Conservation (phyloP, 2,888 invertebrate species). For the Phragmatobia fuliginosa region DNA sequence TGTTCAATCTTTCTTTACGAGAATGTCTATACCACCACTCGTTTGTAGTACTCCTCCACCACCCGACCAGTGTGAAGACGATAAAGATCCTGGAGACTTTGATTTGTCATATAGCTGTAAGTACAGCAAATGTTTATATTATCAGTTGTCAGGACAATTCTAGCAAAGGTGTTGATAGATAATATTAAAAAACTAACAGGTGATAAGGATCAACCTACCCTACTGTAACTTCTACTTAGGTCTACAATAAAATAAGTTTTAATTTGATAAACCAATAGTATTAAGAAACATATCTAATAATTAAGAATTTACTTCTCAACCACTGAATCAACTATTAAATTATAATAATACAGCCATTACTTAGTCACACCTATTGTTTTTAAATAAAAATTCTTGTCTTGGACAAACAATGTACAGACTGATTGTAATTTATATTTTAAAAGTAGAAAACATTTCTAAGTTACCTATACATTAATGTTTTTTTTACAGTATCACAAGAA, state of each 20-base stretch:
- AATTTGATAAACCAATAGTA: not conserved
- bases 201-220: not conserved
- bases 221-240: not conserved
- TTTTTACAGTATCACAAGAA: constrained; percentile 77
- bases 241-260: not conserved
- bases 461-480: not conserved
- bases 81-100: constrained; percentile 86
- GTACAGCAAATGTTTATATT: constrained; percentile 42
- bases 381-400: not conserved
- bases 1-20: constrained; percentile 54
- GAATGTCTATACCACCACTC: constrained; percentile 89
- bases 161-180: not conserved
- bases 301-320: not conserved
- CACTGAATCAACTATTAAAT: not conserved
- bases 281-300: not conserved
- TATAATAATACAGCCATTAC: not conserved
- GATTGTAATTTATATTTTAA: not conserved
- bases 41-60: constrained; percentile 90
- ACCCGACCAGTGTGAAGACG: constrained; percentile 88
- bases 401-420: not conserved
- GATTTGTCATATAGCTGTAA: constrained; percentile 79
- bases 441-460: not conserved
- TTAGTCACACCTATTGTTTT: constrained; percentile 5
- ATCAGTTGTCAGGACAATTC: not conserved
- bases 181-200: not conserved